Base-by-base conservation (phyloP, 92 coral and sea anemone species). In the Epizoanthus stellaris region DNA sequence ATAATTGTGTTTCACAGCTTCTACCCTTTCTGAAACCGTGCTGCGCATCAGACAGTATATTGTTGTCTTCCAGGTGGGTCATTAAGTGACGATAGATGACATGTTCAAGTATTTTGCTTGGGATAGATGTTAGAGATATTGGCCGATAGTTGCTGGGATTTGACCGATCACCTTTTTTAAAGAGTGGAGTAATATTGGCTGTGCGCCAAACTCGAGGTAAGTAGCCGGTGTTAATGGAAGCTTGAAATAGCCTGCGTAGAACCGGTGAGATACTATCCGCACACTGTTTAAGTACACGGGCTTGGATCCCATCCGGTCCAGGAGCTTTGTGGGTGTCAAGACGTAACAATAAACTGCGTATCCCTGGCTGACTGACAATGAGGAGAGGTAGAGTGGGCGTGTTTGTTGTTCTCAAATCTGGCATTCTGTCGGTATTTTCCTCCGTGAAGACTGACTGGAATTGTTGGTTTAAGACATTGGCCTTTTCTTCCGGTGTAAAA, bases 381-480 rank as follows among this genome's bases (percentile, higher is more conserved):
- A 65, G 49, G 7, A 43, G 49, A 4, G 49, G 52, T 45, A 45
- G 8, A 21, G 70, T 65, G 40, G 70, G 3, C 17, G 70, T 65
- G 42, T 20, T 65, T 62, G 38, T 21, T 4, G 40, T 65, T 65
- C 70, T 65, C 70, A 21, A 65, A 30, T 67, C 49, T 39, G 73
- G 73, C 73, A 67, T 67, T 9, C 40, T 73, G 4, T 73, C 43
- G 64, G 39, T 40, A 8, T 73, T 49, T 73, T 73, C 79, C 63
- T 73, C 63, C 13, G 79, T 73, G 11, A 73, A 73, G 61, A 73
- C 77, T 19, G 77, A 73, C 23, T 73, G 34, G 40, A 73, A 73
- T 47, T 73, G 77, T 45, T 73, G 36, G 38, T 49, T 73, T 73
- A 73, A 19, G 59, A 73, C 12, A 9, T 47, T 47, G 38, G 77